Conservation (phyloP, 1,140 invertebrate genomes). For the Apis mellifera region Amel_HAv3.1 CM009932.2:8709501-8710000, state of each 20-base stretch:
- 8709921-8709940: no score
- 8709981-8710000: no score
- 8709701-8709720: neutral
- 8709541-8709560: conserved; percentile 50
- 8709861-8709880: no score
- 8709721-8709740: neutral
- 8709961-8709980: no score
- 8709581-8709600: conserved; percentile 11
- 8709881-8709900: no score
- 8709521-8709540: conserved; percentile 53
- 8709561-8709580: conserved; percentile 68
- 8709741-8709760: neutral
- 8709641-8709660: conserved; percentile 52
- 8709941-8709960: no score
- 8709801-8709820: no score
- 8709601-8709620: conserved; percentile 57
- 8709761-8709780: neutral
- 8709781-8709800: neutral
- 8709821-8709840: no score
- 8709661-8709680: conserved; percentile 65
- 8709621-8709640: conserved; percentile 46
- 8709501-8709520: conserved; percentile 53
- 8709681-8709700: conserved; percentile 32
- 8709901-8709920: no score
- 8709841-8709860: no score